Base-by-base conservation (phyloP, 2,888 invertebrate species). In the Selenia dentaria region DNA sequence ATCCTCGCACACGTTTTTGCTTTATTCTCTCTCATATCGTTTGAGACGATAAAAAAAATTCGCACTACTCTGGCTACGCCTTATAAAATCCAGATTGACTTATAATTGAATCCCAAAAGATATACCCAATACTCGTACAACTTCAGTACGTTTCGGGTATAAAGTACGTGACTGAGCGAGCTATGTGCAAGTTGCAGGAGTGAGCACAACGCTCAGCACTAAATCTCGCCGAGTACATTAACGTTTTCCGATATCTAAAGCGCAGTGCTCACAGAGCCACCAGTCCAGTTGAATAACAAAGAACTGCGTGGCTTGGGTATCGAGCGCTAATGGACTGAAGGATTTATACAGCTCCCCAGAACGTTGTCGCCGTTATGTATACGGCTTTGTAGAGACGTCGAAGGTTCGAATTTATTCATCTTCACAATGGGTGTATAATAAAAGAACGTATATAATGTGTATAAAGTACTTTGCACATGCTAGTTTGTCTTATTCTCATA, bases 181-280 rank as follows among this genome's bases (percentile, higher is more conserved):
- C 55, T 57, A 53, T 58, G 55, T 58, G 65, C 59, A 58, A 62
- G 59, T 55, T 57, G 58, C 60, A 59, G 58, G 59, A 62, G 62
- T 61, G 62, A 59, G 63, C 55, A 59, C 67, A 57, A 66, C 57
- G 64, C 74, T 75, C 67, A 71, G 62, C 68, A 73, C 73, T 84
- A 82, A 86, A 86, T 85, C 81, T 81, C 74, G 54, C 72, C 56
- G 74, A 80, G 62, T 79, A 83, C 83, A 86, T 86, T 86, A 87
- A 80, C 82, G 82, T 87, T 86, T 86, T 83, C 81, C 86, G 83
- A 87, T 87, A 87, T 79, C 83, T 80, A 80, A 82, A 83, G 83
- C 79, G 75, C 70, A 79, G 79, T 75, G 74, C 78, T 79, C 76
- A 70, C 75, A 57, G 62, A 56, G 57, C 53, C 51, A 51, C 61